Percentiles rank a stretch among this genome's conserved stretches.
These are phyloP conservation scores for Hypsibius dujardini DNA, from an alignment of 1,140 invertebrate genomes.

Conservation along the genomic window DNA sequence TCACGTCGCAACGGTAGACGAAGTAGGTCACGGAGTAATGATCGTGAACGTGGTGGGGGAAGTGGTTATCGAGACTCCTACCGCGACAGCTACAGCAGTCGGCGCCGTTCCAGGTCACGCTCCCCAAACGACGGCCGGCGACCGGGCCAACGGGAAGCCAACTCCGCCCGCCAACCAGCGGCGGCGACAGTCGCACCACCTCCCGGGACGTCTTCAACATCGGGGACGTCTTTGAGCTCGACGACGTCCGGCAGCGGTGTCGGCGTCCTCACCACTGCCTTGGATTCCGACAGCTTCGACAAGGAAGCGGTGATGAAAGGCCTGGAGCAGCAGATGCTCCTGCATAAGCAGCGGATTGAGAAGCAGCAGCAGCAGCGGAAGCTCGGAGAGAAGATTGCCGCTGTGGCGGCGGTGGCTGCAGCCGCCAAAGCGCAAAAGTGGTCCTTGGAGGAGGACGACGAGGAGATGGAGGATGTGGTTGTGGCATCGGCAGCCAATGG, in stretches of 20 bases:
- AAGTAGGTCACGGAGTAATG: background rate
- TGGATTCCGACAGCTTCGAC: too few relatives aligned
- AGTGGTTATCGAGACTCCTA: too few relatives aligned
- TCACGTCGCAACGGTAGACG: background rate
- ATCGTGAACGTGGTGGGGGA: background rate
- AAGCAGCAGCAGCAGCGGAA: background rate
- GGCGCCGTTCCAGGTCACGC: background rate
- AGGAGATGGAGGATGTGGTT: constrained; percentile 11
- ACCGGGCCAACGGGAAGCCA: background rate
- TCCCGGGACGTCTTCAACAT: background rate
- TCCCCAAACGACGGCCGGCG: background rate
- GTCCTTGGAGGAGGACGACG: background rate
- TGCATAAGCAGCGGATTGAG: background rate
- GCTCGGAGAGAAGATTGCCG: background rate
- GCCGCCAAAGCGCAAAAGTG: background rate
- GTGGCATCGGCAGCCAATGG: too few relatives aligned
- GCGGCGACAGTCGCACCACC: background rate
- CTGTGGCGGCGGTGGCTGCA: background rate
- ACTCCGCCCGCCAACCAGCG: background rate
- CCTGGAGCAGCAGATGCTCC: background rate
- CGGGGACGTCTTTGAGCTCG: background rate
- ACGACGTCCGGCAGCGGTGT: background rate
- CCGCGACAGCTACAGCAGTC: too few relatives aligned
- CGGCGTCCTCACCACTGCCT: too few relatives aligned
- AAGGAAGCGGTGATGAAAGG: too few relatives aligned